A percentile compares a stretch with the other conserved stretches of the same genome.
phyloP scores from a whole-genome alignment of 2,113 vertebrate genomes.

The Peromyscus maniculatus region DNA sequence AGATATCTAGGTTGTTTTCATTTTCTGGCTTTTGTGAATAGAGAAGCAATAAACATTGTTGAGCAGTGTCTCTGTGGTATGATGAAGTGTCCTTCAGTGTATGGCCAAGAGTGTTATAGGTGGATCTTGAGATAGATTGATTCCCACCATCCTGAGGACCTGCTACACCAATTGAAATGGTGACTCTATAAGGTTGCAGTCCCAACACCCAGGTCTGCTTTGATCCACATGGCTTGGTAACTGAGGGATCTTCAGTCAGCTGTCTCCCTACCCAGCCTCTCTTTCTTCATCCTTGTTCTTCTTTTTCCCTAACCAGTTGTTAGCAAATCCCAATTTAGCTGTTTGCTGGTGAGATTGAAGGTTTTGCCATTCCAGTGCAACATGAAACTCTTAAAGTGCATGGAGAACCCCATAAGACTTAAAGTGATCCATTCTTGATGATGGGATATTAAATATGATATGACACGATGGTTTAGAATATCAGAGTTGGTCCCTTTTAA shows the following conservation, averaged over 20 bases:
- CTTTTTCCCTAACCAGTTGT: constrained; percentile 12
- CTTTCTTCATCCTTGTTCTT: neutral
- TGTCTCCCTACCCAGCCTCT: neutral
- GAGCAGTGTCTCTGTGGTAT: neutral
- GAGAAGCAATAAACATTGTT: neutral
- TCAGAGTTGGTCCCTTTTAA: neutral
- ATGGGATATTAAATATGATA: constrained; percentile 1
- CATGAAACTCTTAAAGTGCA: neutral
- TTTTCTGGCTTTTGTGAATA: neutral
- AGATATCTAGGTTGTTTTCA: neutral
- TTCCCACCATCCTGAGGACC: neutral
- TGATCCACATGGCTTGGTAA: neutral
- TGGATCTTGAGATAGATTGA: neutral
- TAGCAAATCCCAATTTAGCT: constrained; percentile 2
- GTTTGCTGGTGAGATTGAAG: constrained; percentile 9
- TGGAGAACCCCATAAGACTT: neutral
- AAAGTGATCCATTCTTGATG: constrained; percentile 15
- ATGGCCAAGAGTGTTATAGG: neutral
- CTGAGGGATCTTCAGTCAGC: neutral
- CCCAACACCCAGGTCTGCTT: neutral
- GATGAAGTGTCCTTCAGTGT: neutral
- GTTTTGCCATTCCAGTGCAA: neutral
- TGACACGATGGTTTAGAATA: neutral
- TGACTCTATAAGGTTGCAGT: neutral
- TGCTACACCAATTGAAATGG: neutral